Conservation (phyloP, 2,888 invertebrate genomes). For the Lycaena phlaeas region DNA sequence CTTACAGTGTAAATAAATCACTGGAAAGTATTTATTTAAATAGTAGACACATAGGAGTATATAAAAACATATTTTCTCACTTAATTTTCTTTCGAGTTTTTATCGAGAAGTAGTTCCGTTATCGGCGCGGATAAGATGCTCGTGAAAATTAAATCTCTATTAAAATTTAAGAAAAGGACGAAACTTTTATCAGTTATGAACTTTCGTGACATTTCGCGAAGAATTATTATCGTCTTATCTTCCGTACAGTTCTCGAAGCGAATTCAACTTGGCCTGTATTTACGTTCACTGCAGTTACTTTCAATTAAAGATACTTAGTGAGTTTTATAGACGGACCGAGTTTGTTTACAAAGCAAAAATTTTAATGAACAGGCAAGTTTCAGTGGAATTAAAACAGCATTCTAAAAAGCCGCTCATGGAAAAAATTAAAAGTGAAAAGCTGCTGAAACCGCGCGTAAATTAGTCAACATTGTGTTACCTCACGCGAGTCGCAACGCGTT, state of each 20-base stretch:
- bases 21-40: neutral
- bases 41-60: neutral
- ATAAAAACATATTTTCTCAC: neutral
- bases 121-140: constrained; percentile 42
- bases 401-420: constrained; percentile 26
- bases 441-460: constrained; percentile 48
- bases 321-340: constrained; percentile 15
- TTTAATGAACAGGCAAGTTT: constrained; percentile 16
- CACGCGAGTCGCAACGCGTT: constrained; percentile 32
- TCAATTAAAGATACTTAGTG: constrained; percentile 38
- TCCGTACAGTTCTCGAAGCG: constrained; percentile 41
- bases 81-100: neutral
- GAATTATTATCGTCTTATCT: constrained; percentile 70
- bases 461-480: constrained; percentile 56
- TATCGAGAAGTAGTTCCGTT: constrained; percentile 30
- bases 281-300: constrained; percentile 50
- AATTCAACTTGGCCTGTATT: constrained; percentile 45
- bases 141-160: constrained; percentile 66
- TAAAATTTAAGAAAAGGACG: constrained; percentile 65
- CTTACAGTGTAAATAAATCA: constrained; percentile 3
- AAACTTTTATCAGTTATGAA: constrained; percentile 71
- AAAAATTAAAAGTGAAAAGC: too few relatives aligned
- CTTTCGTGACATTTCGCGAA: constrained; percentile 66
- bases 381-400: constrained; percentile 15
- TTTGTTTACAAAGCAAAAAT: constrained; percentile 13